phyloP scores from a whole-genome alignment of 1,140 invertebrate genomes.

The Drosophila navojoa region DNA sequence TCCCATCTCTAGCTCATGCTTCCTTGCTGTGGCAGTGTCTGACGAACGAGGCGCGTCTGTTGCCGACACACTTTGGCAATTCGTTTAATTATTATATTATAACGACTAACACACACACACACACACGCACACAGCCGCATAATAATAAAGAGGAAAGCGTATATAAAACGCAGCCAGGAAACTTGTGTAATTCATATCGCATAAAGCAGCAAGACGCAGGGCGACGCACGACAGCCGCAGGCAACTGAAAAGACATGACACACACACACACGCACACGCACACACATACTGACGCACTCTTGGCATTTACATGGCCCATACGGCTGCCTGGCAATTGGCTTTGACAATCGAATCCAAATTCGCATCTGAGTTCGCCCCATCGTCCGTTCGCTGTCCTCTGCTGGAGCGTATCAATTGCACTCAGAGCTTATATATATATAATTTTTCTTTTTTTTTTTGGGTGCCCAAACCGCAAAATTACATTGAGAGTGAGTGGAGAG shows the following conservation, averaged over 20 bases:
- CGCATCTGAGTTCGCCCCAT: slow-evolving; percentile 28
- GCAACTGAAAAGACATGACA: slow-evolving; percentile 51
- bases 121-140: slow-evolving; percentile 31
- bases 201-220: slow-evolving; percentile 45
- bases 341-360: slow-evolving; percentile 75
- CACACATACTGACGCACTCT: slow-evolving; percentile 5
- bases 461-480: slow-evolving; percentile 75
- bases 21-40: slow-evolving; percentile 19
- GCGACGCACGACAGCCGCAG: slow-evolving; percentile 49
- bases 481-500: slow-evolving; percentile 55
- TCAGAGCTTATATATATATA: slow-evolving; percentile 21
- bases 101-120: slow-evolving; percentile 39
- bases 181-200: slow-evolving; percentile 81
- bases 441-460: slow-evolving; percentile 37
- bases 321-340: slow-evolving; percentile 46
- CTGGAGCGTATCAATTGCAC: slow-evolving; percentile 72
- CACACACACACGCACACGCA: slow-evolving; percentile 27
- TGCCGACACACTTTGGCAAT: slow-evolving; percentile 79
- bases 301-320: slow-evolving; percentile 63
- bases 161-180: slow-evolving; percentile 77
- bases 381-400: slow-evolving; percentile 42
- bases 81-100: slow-evolving; percentile 82
- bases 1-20: slow-evolving; percentile 10
- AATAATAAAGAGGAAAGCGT: slow-evolving; percentile 79
- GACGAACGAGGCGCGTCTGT: slow-evolving; percentile 69